These are phyloP conservation scores for Saccostrea echinata DNA, from an alignment of 1,140 invertebrate species.

Conservation along the genomic window DNA sequence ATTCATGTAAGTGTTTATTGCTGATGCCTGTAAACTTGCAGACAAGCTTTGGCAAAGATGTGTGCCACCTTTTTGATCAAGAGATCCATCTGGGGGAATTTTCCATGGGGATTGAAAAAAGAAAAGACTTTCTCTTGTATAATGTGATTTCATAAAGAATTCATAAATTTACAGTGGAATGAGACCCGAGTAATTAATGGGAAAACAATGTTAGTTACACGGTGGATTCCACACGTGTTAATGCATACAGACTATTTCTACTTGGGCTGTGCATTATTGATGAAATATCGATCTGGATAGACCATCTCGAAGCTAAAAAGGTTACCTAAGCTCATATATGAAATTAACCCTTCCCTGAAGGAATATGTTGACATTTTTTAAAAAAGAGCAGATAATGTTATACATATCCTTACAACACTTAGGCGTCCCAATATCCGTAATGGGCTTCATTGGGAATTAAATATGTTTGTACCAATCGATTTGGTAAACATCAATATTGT, in stretches of 20 bases:
- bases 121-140: not conserved
- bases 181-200: not conserved
- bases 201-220: not conserved
- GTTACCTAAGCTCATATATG: not conserved
- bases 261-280: conserved; percentile 23
- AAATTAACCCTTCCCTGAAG: conserved; percentile 11
- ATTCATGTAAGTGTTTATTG: conserved; percentile 25
- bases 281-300: conserved; percentile 20
- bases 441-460: not conserved
- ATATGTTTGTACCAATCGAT: conserved; percentile 32
- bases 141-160: conserved; percentile 17
- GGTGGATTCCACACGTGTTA: not conserved
- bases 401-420: not conserved
- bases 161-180: conserved; percentile 24
- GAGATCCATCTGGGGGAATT: not conserved
- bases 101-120: not conserved
- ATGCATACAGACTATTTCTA: not conserved
- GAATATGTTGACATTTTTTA: conserved; percentile 3
- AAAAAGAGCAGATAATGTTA: not conserved
- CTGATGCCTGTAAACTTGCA: not conserved
- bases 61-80: not conserved
- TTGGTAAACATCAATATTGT: conserved; percentile 11
- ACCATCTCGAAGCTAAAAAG: conserved; percentile 28
- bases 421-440: not conserved
- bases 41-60: conserved; percentile 3